Percentiles rank a stretch among this genome's conserved stretches.
These are phyloP conservation scores for Lamellibrachia columna DNA, from an alignment of 2,888 invertebrate species.

Conservation along the genomic window DNA sequence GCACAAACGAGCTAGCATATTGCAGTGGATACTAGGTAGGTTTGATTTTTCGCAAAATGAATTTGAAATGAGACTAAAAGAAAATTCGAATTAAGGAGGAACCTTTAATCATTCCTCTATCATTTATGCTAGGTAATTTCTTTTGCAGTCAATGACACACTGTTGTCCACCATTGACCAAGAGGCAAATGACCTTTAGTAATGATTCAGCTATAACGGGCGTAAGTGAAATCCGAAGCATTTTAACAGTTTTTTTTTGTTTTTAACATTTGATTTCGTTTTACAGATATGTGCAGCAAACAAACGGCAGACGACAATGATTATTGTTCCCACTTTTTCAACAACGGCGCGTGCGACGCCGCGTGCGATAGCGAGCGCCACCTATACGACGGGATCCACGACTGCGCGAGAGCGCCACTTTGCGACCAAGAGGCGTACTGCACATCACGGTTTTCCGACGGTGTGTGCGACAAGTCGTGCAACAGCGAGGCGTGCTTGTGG, in stretches of 20 bases:
- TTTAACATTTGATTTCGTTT: background rate
- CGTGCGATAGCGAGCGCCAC: conserved; percentile 33
- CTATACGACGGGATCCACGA: conserved; percentile 38
- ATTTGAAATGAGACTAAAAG: too few species aligned
- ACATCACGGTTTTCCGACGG: conserved; percentile 32
- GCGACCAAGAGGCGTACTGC: conserved; percentile 29
- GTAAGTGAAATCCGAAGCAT: background rate
- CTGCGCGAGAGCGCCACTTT: conserved; percentile 26
- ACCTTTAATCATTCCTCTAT: too few species aligned
- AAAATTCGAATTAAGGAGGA: too few species aligned
- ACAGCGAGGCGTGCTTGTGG: conserved; percentile 35
- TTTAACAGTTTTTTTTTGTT: background rate
- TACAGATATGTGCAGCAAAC: conserved; percentile 16
- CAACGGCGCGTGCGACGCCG: conserved; percentile 37
- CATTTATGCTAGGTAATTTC: too few species aligned
- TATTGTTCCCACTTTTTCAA: conserved; percentile 29
- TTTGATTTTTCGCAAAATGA: too few species aligned
- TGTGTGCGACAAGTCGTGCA: conserved; percentile 37
- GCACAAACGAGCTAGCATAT: too few species aligned
- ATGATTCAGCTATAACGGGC: background rate
- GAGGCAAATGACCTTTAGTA: background rate
- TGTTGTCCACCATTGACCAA: background rate
- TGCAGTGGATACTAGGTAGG: too few species aligned
- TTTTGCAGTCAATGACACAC: too few species aligned
- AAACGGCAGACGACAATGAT: background rate